These are phyloP conservation scores for Pecten maximus DNA, from an alignment of 2,888 invertebrate species.

Conservation along the genomic window DNA sequence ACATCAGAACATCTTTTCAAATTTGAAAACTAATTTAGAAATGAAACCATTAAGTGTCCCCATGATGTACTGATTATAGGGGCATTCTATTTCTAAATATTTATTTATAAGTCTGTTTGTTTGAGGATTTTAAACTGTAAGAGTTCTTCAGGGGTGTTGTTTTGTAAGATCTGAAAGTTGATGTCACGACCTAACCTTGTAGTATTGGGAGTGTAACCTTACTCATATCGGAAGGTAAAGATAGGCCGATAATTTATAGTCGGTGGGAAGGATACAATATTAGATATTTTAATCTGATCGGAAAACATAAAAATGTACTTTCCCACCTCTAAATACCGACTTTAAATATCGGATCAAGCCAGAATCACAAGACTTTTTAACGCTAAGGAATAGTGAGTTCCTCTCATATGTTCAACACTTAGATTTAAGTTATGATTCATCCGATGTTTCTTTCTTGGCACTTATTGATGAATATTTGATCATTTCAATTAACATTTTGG, in stretches of 20 bases:
- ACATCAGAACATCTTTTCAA: neutral
- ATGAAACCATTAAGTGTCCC: neutral
- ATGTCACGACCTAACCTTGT: neutral
- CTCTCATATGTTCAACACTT: too few relatives aligned
- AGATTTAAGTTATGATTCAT: too few relatives aligned
- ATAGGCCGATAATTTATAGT: neutral
- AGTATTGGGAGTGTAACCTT: neutral
- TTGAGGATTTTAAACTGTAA: neutral
- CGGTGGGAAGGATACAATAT: neutral
- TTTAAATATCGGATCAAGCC: too few relatives aligned
- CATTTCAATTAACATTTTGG: too few relatives aligned
- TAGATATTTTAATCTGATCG: too few relatives aligned
- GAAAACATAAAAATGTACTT: too few relatives aligned
- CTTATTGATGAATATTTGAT: too few relatives aligned
- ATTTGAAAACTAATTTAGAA: neutral
- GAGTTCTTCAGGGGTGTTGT: neutral
- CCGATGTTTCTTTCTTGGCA: too few relatives aligned
- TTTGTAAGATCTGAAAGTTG: neutral
- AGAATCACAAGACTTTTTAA: too few relatives aligned
- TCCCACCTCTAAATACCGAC: too few relatives aligned
- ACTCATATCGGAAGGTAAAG: neutral
- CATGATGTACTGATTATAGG: neutral
- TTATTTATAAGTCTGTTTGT: neutral
- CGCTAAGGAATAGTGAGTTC: too few relatives aligned
- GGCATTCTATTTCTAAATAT: neutral